Percentiles rank a stretch among this genome's conserved stretches.
Conservation (phyloP, 2,888 invertebrate species). For the Bembecia ichneumoniformis region DNA sequence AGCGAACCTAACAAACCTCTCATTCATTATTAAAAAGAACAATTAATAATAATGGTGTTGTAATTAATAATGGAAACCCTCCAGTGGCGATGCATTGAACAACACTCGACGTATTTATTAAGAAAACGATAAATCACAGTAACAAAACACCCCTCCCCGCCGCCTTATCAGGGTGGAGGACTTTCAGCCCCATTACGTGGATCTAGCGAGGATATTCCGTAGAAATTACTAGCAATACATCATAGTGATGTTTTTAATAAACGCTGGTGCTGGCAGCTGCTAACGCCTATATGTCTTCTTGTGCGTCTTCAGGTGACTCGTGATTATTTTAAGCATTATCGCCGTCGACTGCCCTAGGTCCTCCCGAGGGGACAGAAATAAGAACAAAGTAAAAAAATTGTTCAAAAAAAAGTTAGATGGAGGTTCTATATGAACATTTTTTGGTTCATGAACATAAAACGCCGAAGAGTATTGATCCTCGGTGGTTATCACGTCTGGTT, state of each 20-base stretch:
- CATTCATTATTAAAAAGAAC: constrained; percentile 6
- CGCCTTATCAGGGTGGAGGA: constrained; percentile 10
- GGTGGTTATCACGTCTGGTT: too few relatives aligned
- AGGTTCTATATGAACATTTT: too few relatives aligned
- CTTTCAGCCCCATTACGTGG: neutral
- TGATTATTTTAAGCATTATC: too few relatives aligned
- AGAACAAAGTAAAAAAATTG: too few relatives aligned
- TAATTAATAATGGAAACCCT: constrained; percentile 42
- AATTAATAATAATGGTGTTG: constrained; percentile 28
- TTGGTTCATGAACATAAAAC: too few relatives aligned
- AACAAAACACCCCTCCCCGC: constrained; percentile 30
- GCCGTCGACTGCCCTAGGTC: too few relatives aligned
- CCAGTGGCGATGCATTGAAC: constrained; percentile 25
- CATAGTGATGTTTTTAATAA: constrained; percentile 65
- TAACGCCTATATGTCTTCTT: too few relatives aligned
- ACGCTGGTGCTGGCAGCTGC: constrained; percentile 25
- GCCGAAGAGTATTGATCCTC: too few relatives aligned
- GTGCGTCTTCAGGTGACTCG: too few relatives aligned
- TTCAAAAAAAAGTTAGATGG: too few relatives aligned
- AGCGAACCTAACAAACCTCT: neutral
- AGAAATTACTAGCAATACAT: constrained; percentile 60
- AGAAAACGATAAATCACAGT: constrained; percentile 61
- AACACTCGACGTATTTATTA: constrained; percentile 60
- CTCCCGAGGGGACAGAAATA: too few relatives aligned
- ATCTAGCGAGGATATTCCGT: constrained; percentile 26